These are phyloP conservation scores for Mus caroli DNA, from an alignment of 2,797 vertebrate genomes.

Conservation along the genomic window DNA sequence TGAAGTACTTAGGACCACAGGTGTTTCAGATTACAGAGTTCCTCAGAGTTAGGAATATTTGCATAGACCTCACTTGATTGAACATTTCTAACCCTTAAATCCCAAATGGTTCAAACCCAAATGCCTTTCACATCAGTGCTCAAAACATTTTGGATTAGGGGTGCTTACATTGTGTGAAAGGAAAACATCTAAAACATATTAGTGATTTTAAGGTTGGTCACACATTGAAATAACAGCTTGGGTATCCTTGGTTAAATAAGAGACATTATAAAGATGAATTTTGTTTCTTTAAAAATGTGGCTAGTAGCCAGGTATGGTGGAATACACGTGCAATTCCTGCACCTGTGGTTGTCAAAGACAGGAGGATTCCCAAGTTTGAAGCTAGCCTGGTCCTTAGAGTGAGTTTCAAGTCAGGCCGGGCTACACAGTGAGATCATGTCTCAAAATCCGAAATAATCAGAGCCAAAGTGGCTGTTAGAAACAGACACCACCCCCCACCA, in stretches of 20 bases:
- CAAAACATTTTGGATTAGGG: constrained; percentile 15
- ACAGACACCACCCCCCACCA: neutral
- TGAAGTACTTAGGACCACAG: neutral
- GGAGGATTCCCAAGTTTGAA: neutral
- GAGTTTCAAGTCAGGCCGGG: neutral
- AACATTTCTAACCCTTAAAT: neutral
- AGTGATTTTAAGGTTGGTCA: constrained; percentile 44
- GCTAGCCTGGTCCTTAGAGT: neutral
- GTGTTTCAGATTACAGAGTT: neutral
- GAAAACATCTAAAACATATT: constrained; percentile 36
- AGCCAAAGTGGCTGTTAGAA: neutral
- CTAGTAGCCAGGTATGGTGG: neutral
- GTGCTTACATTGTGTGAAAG: neutral
- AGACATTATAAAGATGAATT: constrained; percentile 2
- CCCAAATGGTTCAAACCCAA: neutral
- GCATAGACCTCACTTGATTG: neutral
- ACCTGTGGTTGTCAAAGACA: neutral
- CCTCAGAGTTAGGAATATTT: neutral
- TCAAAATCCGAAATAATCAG: neutral
- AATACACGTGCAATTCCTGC: neutral
- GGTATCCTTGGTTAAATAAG: constrained; percentile 26
- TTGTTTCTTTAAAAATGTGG: neutral
- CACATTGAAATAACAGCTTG: constrained; percentile 6
- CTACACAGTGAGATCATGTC: neutral
- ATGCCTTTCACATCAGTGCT: neutral